Base-by-base conservation (phyloP, 2,888 invertebrate genomes). In the Masnerella sp. region DNA sequence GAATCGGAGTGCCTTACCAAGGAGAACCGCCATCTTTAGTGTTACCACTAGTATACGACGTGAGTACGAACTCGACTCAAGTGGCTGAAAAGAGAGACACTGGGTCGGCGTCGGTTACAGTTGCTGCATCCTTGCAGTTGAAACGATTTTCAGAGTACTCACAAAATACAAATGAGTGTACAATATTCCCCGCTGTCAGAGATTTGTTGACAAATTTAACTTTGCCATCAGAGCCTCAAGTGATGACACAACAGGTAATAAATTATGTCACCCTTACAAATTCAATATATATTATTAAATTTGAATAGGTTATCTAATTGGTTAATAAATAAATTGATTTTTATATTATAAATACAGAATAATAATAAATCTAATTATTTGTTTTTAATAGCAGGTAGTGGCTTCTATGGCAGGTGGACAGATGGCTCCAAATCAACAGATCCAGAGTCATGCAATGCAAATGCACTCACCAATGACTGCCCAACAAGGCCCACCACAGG, bases 1-100 rank as follows among this genome's bases (percentile, higher is more conserved):
- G 94, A 73, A 91, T 92, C 28, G 90, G 90, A 32, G 85, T 89
- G 38, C 90, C 90, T 42, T 91, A 92, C 79, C 89, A 89, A 56
- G 90, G 91, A 77, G 94, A 94, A 77, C 91, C 92, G 2, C 92
- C 92, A 11, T 91, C 93, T 0, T 84, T 98, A 58, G 94, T 96
- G 14, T 90, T 98, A 73, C 97, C 98, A 1, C 89, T 98, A 73
- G 94, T 98, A 42, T 96, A 98, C 87, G 97, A 98, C 87, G 92
- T 95, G 77, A 92, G 91, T 78, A 92, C 93, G 40, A 98, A 98
- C 88, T 90, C 93, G 40, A 96, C 96, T 5, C 95, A 95, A 83
- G 88, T 97, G 69, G 95, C 96, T 0, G 96, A 96, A 85, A 93
- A 94, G 81, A 90, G 94, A 42, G 95, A 95, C 78, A 89, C 91